phyloP scores from a whole-genome alignment of 2,113 vertebrate species.

The Archocentrus centrarchus region DNA sequence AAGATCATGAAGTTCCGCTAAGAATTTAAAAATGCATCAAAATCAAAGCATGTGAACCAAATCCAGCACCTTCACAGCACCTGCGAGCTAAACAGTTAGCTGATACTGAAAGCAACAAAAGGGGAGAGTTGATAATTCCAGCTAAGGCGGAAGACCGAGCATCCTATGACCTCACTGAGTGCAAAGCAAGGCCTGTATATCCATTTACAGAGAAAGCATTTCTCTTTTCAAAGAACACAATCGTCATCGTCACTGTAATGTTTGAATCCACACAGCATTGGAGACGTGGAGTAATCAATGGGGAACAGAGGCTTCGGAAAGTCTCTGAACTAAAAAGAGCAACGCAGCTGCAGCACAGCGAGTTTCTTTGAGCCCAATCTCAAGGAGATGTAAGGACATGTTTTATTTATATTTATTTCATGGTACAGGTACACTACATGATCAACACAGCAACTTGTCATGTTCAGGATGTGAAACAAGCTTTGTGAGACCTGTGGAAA shows the following conservation, averaged over 20 bases:
- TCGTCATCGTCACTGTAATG: background rate
- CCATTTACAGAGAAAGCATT: background rate
- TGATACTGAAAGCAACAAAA: background rate
- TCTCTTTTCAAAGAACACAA: background rate
- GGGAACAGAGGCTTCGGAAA: background rate
- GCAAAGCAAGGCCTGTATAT: background rate
- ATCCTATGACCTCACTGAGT: background rate
- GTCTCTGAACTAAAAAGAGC: background rate
- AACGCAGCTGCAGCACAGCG: accelerated
- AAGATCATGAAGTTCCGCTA: no score
- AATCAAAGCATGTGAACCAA: background rate
- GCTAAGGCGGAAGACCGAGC: background rate
- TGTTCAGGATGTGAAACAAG: background rate
- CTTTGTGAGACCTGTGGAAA: background rate
- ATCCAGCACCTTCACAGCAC: accelerated
- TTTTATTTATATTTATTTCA: background rate
- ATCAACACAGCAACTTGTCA: no score
- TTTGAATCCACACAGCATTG: background rate
- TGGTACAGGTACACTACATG: background rate
- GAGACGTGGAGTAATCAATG: background rate
- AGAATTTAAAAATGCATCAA: no score
- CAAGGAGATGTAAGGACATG: background rate
- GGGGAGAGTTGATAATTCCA: background rate
- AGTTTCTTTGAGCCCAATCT: background rate
- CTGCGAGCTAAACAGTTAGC: background rate